Evolutionary conservation across 2,888 invertebrate genomes (phyloP), one percentile per base, ranked within the genome.

Genomic region (Eupithecia abbreviata): DNA sequence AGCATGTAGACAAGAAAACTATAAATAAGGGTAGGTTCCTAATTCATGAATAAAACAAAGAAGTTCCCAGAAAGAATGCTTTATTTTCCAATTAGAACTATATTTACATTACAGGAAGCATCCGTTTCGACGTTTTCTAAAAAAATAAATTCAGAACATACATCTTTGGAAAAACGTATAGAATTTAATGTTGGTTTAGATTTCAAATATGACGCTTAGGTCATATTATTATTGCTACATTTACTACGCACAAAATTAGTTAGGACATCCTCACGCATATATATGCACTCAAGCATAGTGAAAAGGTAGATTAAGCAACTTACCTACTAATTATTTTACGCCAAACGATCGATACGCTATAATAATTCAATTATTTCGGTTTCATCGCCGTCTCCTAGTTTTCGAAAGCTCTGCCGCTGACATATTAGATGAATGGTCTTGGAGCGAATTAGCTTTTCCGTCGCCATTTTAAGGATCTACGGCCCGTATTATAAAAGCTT

Each of bases 111-210:
- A 85, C 80, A 82, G 75, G 82, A 74, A 86, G 89, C 90, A 89
- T 85, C 82, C 86, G 83, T 82, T 85, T 72, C 10, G 82, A 79
- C 42, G 75, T 86, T 89, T 88, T 83, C 82, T 88, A 89, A 85
- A 90, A 90, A 90, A 90, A 90, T 88, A 88, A 88, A 87, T 87
- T 89, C 87, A 87, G 86, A 87, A 88, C 86, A 84, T 88, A 90
- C 87, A 89, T 90, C 90, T 90, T 90, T 90, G 90, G 89, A 77
- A 78, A 80, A 89, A 88, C 83, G 85, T 89, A 86, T 80, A 80
- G 84, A 87, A 85, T 78, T 81, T 82, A 72, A 82, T 83, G 84
- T 82, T 83, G 77, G 79, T 80, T 81, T 77, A 66, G 71, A 55
- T 69, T 77, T 79, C 73, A 77, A 81, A 82, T 80, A 74, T 79